Percentiles rank a stretch among this genome's conserved stretches.
phyloP scores from a whole-genome alignment of 92 coral and sea anemone genomes.

The Bergia puertoricense region DNA sequence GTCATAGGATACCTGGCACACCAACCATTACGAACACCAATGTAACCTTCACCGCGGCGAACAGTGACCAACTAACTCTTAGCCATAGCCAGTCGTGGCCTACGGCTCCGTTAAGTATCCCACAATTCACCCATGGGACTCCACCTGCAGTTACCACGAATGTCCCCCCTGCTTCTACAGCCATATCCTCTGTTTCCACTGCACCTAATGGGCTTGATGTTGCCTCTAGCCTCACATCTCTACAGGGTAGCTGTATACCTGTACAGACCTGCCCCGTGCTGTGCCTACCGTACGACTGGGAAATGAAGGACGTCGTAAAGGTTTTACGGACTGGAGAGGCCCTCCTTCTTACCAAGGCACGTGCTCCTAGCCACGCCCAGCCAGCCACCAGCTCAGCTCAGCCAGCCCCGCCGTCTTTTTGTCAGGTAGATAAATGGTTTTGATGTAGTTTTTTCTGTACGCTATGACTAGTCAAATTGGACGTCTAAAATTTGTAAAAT shows the following conservation, averaged over 20 bases:
- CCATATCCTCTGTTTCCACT: background rate
- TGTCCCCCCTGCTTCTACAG: background rate
- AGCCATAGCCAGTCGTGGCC: background rate
- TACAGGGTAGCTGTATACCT: constrained; percentile 35
- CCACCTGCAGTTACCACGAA: background rate
- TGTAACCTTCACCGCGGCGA: background rate
- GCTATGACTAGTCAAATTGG: background rate
- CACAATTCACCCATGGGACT: background rate
- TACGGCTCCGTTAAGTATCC: background rate
- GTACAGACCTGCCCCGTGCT: constrained; percentile 69
- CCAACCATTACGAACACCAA: background rate
- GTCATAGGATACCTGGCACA: background rate
- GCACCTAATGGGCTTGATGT: background rate
- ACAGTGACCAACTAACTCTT: background rate
- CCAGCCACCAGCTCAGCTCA: background rate
- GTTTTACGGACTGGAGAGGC: constrained; percentile 80
- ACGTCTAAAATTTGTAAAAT: background rate
- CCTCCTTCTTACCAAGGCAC: constrained; percentile 63
- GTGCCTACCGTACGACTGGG: constrained; percentile 76
- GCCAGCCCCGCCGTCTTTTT: background rate
- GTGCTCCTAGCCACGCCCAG: background rate
- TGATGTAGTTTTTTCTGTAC: background rate
- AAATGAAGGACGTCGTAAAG: constrained; percentile 69
- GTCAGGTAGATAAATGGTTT: constrained; percentile 2
- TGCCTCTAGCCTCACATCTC: background rate